Base-by-base conservation (phyloP, 1,140 invertebrate genomes). In the Gryon sp. region DNA sequence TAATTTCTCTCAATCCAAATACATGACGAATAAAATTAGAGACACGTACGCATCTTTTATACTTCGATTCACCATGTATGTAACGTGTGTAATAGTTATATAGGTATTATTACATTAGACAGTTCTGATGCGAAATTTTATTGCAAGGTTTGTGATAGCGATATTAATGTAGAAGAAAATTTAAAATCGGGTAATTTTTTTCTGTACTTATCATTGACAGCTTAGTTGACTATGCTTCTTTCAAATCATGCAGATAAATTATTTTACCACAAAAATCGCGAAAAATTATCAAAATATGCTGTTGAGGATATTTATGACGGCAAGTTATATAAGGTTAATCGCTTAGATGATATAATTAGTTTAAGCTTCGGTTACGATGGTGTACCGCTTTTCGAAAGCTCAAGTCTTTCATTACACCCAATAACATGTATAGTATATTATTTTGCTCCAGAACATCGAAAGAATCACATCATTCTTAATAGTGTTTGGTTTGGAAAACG, bases 151-250 rank as follows among this genome's bases (percentile, higher is more conserved):
- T 48, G 45, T 8, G n/a, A 48, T 30, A 30, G 9, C 9, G 14
- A 48, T 18, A 48, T 48, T 15, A 48, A 7, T 48, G 45, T 48
- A 15, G 9, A 18, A 48, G n/a, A 48, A 2, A 48, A 48, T 48
- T 5, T 48, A 48, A 14, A 48, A 48, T 28, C 26, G 9, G 16
- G 26, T 30, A 48, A 12, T 48, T 48, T 30, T 48, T 48, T 48
- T 48, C 20, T 18, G 16, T 48, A 48, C 30, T 48, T 48, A 18
- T 30, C 45, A 30, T 30, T 48, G 16, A 16, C 45, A 30, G 24
- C 45, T 48, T 26, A 48, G 30, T 48, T 48, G 16, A 26, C 28
- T 8, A 48, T 30, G 24, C 7, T 28, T 30, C 30, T 48, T 48
- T 48, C 26, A 16, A 48, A 48, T 7, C 3, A 30, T 30, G 45